A percentile compares a stretch with the other conserved stretches of the same genome.
phyloP scores from a whole-genome alignment of 2,113 vertebrate genomes.

The Pipra filicauda region DNA sequence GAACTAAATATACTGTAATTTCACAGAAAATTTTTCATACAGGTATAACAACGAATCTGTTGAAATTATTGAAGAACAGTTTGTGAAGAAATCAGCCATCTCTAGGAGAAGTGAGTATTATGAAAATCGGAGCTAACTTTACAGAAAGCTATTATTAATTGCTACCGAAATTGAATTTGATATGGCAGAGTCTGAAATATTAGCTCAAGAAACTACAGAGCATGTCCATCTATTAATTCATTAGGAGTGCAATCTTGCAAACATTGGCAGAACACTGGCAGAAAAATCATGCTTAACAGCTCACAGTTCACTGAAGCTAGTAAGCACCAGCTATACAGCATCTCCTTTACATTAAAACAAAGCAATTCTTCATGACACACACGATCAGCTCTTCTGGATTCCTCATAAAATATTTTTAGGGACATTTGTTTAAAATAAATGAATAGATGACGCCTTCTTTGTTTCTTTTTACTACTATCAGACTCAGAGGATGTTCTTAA shows the following conservation, averaged over 20 bases:
- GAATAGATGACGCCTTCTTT: not conserved
- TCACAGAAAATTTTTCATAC: not conserved
- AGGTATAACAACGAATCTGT: not conserved
- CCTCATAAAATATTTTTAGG: not conserved
- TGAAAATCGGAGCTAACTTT: not conserved
- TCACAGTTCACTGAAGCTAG: not conserved
- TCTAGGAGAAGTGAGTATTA: not conserved
- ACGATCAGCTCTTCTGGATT: not conserved
- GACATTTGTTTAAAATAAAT: not conserved
- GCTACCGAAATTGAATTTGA: constrained; percentile 44
- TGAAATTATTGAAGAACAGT: not conserved
- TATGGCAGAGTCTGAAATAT: constrained; percentile 43
- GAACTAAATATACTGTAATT: not conserved
- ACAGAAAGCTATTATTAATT: constrained; percentile 42
- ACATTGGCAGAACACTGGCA: not conserved
- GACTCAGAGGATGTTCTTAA: not conserved
- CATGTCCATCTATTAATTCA: constrained; percentile 26
- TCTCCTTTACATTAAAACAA: not conserved
- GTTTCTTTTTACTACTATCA: not conserved
- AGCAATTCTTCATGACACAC: not conserved
- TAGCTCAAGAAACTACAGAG: constrained; percentile 29
- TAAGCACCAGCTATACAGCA: not conserved
- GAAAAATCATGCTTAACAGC: constrained; percentile 24
- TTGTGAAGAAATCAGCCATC: not conserved
- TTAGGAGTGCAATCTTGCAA: constrained; percentile 21